A percentile compares a stretch with the other conserved stretches of the same genome.
Conservation (phyloP, 2,888 invertebrate genomes). For the Andrena fulva region DNA sequence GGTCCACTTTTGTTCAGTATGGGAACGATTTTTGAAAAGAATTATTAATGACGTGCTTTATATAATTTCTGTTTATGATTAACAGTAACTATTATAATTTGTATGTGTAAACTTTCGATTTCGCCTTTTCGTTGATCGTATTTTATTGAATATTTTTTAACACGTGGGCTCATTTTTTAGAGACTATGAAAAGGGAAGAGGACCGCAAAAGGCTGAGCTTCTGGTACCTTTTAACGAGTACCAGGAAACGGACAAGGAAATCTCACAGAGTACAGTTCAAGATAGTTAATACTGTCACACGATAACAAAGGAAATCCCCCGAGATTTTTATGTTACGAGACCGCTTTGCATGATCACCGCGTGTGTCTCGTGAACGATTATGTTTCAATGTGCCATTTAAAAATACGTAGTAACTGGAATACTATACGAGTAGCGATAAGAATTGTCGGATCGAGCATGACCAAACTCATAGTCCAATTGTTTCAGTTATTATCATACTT, state of each 20-base stretch:
- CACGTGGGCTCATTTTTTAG: slow-evolving; percentile 39
- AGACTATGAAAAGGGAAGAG: slow-evolving; percentile 45
- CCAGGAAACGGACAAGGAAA: slow-evolving; percentile 49
- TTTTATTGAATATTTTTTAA: slow-evolving; percentile 40
- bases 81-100: slow-evolving; percentile 19
- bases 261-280: slow-evolving; percentile 56
- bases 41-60: background rate
- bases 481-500: slow-evolving; percentile 37
- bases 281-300: slow-evolving; percentile 54
- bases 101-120: slow-evolving; percentile 27
- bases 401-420: slow-evolving; percentile 39
- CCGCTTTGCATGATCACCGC: slow-evolving; percentile 58
- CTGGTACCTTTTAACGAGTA: slow-evolving; percentile 49
- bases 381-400: slow-evolving; percentile 55
- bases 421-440: slow-evolving; percentile 54
- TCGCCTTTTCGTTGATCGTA: slow-evolving; percentile 13
- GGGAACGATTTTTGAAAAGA: background rate
- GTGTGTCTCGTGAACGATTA: slow-evolving; percentile 40
- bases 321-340: slow-evolving; percentile 56
- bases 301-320: slow-evolving; percentile 31
- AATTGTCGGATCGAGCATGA: slow-evolving; percentile 44
- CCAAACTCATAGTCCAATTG: slow-evolving; percentile 59
- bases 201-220: slow-evolving; percentile 60
- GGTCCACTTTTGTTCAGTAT: slow-evolving; percentile 29
- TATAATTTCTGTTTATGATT: slow-evolving; percentile 12